Base-by-base conservation (phyloP, 2,797 vertebrate species). In the Parotocinclus haroldoi region DNA sequence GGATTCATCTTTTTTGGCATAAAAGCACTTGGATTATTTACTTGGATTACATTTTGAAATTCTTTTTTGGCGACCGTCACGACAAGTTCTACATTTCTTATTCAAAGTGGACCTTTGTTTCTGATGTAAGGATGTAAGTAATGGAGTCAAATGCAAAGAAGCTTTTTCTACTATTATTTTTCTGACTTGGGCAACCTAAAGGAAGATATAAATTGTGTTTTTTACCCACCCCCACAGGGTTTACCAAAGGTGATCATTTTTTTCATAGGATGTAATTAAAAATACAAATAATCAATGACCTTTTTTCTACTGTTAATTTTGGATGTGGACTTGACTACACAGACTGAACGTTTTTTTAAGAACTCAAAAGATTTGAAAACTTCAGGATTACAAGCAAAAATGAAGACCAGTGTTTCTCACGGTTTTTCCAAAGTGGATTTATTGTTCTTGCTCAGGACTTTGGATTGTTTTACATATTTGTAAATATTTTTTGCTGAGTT, bases 21-120 rank as follows among this genome's bases (percentile, higher is more conserved):
- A 27, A 27, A 27, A 27, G 2, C 2, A 27, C 27, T 27, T 27
- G 27, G 27, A 27, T 27, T 27, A 27, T n/a, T 40, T 40, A 5
- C 5, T 74, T 67, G 73, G 73, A 78, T 73, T 75, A 65, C 63
- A 42, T 16, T 17, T 36, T 61, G 9, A 13, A 13, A 50, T 9
- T 14, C 17, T 16, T 45, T 8, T 27, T 27, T 27, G 27, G 27
- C 27, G 2, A 27, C 27, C 5, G 5, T 27, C 27, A 27, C 5
- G 27, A 27, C 27, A 27, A 27, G 2, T 2, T 5, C 2, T 27
- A 27, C 27, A 27, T 27, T 27, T 27, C 69, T 66, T 66, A 19
- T 45, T 12, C 8, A 17, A 56, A 55, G 9, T 64, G 1, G 39
- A 55, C 48, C n/a, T 5, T 58, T 51, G 53, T 72, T 66, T 40